A percentile compares a stretch with the other conserved stretches of the same genome.
Conservation (phyloP, 2,113 vertebrate species). For the Ciconia stormi region DNA sequence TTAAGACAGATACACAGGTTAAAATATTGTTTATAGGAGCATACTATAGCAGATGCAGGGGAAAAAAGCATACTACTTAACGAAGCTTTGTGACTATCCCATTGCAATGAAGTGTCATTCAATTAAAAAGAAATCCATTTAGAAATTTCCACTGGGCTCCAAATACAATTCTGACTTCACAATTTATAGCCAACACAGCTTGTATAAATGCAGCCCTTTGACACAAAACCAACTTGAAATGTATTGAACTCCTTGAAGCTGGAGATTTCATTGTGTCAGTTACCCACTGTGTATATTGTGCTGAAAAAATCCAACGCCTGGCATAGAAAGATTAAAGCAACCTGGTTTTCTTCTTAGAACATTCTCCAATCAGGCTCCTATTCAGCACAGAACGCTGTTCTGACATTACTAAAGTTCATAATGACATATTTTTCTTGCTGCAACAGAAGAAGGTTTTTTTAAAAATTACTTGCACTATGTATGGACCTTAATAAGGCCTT, state of each 20-base stretch:
- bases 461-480: constrained; percentile 19
- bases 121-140: constrained; percentile 31
- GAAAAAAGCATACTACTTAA: neutral
- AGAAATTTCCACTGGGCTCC: constrained; percentile 36
- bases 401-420: constrained; percentile 22
- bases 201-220: constrained; percentile 63
- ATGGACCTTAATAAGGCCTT: constrained; percentile 23
- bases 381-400: constrained; percentile 20
- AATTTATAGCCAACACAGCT: constrained; percentile 32
- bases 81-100: neutral
- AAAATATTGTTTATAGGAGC: neutral
- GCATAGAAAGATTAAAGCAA: constrained; percentile 56
- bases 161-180: constrained; percentile 23
- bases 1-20: neutral
- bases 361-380: constrained; percentile 42
- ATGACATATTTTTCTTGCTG: constrained; percentile 8
- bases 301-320: constrained; percentile 21
- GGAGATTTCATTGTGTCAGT: constrained; percentile 51
- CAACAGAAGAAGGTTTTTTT: neutral
- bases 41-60: no score
- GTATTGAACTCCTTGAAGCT: constrained; percentile 55
- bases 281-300: constrained; percentile 8
- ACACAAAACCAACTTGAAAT: constrained; percentile 61
- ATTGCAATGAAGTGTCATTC: constrained; percentile 8
- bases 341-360: constrained; percentile 11